phyloP scores from a whole-genome alignment of 2,888 invertebrate genomes.

The Caenorhabditis doughertyi region DNA sequence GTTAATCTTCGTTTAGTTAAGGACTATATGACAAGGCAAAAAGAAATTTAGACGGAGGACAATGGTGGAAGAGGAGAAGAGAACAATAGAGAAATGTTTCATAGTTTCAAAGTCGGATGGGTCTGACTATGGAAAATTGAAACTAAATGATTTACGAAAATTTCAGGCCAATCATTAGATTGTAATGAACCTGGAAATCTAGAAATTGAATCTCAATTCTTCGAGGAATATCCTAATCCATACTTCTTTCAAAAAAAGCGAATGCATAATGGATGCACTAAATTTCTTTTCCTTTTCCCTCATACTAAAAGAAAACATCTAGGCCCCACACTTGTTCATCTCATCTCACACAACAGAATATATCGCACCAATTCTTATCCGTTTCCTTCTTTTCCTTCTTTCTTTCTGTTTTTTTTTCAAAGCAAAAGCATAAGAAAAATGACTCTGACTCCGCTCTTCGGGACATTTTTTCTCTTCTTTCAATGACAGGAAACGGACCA shows the following conservation, averaged over 20 bases:
- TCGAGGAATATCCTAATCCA: no score
- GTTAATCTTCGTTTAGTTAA: slow-evolving; percentile 34
- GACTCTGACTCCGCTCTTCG: slow-evolving; percentile 11
- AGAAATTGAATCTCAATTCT: no score
- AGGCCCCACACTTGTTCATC: background rate
- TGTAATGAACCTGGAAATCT: no score
- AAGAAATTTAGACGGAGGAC: background rate
- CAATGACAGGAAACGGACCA: background rate
- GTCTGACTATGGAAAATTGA: no score
- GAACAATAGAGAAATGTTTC: background rate
- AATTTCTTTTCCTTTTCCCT: background rate
- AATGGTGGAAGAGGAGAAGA: background rate
- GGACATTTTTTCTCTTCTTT: background rate
- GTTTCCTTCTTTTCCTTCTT: slow-evolving; percentile 1
- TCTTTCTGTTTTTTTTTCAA: background rate
- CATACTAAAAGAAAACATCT: background rate
- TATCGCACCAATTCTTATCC: slow-evolving; percentile 1
- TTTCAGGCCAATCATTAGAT: no score
- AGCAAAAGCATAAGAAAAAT: slow-evolving; percentile 19
- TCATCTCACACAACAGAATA: slow-evolving; percentile 15
- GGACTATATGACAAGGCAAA: background rate
- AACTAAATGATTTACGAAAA: no score
- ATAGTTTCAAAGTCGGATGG: background rate
- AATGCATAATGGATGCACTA: background rate
- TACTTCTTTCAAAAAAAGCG: no score